These are phyloP conservation scores for Polydrusus pterygomalis DNA, from an alignment of 2,888 invertebrate species.

Conservation along the genomic window DNA sequence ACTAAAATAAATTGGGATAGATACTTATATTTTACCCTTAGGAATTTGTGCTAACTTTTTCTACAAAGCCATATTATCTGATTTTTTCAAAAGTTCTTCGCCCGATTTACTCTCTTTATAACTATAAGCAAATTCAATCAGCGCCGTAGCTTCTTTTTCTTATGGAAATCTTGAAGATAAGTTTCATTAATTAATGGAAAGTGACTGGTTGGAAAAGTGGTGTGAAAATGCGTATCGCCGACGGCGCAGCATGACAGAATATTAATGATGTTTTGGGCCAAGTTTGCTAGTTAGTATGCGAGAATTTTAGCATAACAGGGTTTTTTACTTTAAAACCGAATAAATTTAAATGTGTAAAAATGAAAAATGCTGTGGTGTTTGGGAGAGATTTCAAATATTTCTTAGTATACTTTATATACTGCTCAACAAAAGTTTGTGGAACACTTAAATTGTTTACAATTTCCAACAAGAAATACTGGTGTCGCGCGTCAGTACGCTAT, in stretches of 20 bases:
- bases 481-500: too few species aligned
- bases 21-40: too few species aligned
- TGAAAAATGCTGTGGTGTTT: conserved; percentile 6
- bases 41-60: too few species aligned
- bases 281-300: conserved; percentile 37
- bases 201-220: conserved; percentile 44
- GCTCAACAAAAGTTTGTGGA: too few species aligned
- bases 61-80: background rate
- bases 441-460: too few species aligned
- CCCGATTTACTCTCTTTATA: conserved; percentile 7
- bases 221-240: conserved; percentile 31
- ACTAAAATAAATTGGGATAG: too few species aligned
- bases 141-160: conserved; percentile 20
- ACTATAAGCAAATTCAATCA: conserved; percentile 10
- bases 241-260: conserved; percentile 32
- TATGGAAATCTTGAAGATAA: conserved; percentile 32
- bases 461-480: too few species aligned
- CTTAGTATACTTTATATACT: too few species aligned
- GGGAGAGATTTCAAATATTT: background rate
- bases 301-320: conserved; percentile 24
- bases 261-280: conserved; percentile 39
- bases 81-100: background rate
- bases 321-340: conserved; percentile 12
- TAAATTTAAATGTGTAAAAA: background rate
- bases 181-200: conserved; percentile 46